Conservation (phyloP, 2,113 vertebrate species). For the Platycercus adscitus region DNA sequence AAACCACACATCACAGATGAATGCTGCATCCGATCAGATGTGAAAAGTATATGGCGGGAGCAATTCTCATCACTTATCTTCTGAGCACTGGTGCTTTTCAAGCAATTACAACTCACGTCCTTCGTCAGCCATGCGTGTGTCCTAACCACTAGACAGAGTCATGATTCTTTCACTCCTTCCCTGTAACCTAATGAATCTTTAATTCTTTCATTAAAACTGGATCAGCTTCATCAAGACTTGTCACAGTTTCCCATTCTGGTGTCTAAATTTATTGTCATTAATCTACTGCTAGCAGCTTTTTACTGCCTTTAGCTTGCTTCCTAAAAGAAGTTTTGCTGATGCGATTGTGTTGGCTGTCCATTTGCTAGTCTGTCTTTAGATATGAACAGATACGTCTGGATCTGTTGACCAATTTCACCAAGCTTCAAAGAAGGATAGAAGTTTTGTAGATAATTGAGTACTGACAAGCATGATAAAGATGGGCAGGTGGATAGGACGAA, state of each 20-base stretch:
- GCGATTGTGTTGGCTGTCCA: neutral
- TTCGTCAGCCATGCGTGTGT: neutral
- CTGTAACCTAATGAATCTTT: conserved; percentile 53
- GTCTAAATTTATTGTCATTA: conserved; percentile 26
- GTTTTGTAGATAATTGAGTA: neutral
- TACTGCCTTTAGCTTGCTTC: neutral
- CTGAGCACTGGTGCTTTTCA: neutral
- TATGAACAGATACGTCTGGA: neutral
- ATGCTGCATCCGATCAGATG: neutral
- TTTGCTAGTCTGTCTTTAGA: neutral
- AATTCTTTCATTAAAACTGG: conserved; percentile 60
- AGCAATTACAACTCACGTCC: neutral
- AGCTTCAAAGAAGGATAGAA: neutral
- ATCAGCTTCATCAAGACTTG: conserved; percentile 8
- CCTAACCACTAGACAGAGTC: neutral
- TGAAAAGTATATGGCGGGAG: neutral
- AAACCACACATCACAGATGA: neutral
- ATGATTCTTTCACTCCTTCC: neutral
- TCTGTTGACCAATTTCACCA: neutral
- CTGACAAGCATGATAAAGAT: neutral
- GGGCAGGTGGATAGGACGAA: neutral
- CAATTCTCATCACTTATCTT: neutral
- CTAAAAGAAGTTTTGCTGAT: neutral
- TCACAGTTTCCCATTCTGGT: neutral
- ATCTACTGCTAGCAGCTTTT: neutral